phyloP scores from a whole-genome alignment of 2,888 invertebrate genomes.

The Philopedon plagiatum region DNA sequence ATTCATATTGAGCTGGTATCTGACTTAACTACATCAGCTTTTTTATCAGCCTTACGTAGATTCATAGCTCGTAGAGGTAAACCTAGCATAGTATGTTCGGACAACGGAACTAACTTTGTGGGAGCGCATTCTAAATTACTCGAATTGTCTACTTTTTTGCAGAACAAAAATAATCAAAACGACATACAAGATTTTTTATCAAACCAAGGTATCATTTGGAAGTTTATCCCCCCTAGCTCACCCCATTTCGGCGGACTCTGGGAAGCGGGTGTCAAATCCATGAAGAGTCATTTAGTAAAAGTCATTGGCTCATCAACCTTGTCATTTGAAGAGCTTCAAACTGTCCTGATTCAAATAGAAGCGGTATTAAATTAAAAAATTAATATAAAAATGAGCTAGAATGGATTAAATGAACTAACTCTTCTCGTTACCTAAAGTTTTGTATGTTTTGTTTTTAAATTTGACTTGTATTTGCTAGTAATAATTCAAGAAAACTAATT shows the following conservation, averaged over 20 bases:
- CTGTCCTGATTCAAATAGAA: conserved; percentile 60
- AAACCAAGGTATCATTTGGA: conserved; percentile 54
- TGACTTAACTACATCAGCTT: conserved; percentile 52
- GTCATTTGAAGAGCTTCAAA: conserved; percentile 60
- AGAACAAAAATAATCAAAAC: not conserved
- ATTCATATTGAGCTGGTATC: conserved; percentile 57
- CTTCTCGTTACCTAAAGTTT: too few relatives aligned
- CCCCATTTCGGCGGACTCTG: conserved; percentile 62
- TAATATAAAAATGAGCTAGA: too few relatives aligned
- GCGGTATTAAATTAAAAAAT: conserved; percentile 61
- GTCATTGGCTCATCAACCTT: conserved; percentile 54
- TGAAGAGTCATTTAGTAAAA: conserved; percentile 59
- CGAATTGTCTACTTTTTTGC: conserved; percentile 26
- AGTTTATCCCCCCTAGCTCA: conserved; percentile 59
- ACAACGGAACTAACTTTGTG: conserved; percentile 57
- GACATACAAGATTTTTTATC: not conserved
- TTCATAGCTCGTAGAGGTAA: conserved; percentile 55
- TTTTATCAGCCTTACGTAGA: conserved; percentile 52
- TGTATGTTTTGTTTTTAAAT: too few relatives aligned
- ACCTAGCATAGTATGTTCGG: conserved; percentile 49
- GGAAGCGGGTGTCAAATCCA: conserved; percentile 61
- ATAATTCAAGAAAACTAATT: too few relatives aligned
- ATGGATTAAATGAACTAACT: too few relatives aligned
- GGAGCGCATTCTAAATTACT: conserved; percentile 46
- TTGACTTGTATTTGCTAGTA: too few relatives aligned